Evolutionary conservation across 35 echinoderm and acorn worm genomes (phyloP), one percentile per base, ranked within the genome.

Genomic region (Lytechinus variegatus): DNA sequence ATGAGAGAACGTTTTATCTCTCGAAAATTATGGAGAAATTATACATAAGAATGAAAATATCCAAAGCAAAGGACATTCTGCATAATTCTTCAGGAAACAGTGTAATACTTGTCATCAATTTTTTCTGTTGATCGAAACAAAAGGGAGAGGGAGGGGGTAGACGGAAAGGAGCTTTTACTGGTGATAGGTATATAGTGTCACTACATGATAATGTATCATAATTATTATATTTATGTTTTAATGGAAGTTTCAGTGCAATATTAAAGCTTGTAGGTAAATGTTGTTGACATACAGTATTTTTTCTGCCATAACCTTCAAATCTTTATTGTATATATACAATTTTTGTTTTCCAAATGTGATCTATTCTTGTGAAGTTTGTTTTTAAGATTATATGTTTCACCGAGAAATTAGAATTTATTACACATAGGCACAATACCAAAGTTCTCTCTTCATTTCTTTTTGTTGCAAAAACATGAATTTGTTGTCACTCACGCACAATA

Each of bases 161-260:
- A 79, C 4, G 3, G 66, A 79, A 24, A n/a, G 19, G n/a, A 9
- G 6, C 1, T 44, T 44, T 44, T 44, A 44, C 33, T 44, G 33
- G 33, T 44, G 33, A 44, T 44, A 44, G 33, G 33, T 44, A 44
- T 44, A 44, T 44, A 44, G 33, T 44, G 33, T 44, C 33, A 44
- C 33, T 44, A 44, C n/a, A n/a, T 44, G 33, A 44, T n/a, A 24
- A 79, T 79, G 14, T 24, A n/a, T 7, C 14, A 79, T 79, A 21
- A n/a, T 79, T 79, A 7, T 72, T 6, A 21, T 21, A 24, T 16
- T 79, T 6, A 79, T 79, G 66, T 79, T 79, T n/a, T 79, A 3
- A 79, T 79, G 66, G 66, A 79, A 79, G 66, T 79, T 79, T 79
- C 16, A 79, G 66, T 79, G 66, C 66, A 79, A 79, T 79, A 79